These are phyloP conservation scores for Acanthosoma haemorrhoidale DNA, from an alignment of 2,888 invertebrate genomes.

Conservation along the genomic window DNA sequence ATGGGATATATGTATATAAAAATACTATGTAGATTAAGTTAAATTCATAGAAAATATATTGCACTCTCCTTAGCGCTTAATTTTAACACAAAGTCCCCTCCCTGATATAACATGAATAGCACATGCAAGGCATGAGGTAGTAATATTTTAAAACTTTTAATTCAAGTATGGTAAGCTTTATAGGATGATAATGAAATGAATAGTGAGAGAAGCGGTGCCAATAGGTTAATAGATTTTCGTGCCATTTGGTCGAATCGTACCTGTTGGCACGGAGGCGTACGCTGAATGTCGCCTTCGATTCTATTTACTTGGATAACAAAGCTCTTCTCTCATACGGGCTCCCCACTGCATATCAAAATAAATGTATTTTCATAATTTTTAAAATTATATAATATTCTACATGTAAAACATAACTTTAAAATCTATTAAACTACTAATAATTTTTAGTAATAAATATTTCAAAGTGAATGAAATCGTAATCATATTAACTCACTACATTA, in stretches of 20 bases:
- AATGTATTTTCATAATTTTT: constrained; percentile 28
- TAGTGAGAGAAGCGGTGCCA: constrained; percentile 28
- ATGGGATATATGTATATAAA: background rate
- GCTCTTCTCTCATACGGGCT: constrained; percentile 47
- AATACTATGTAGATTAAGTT: background rate
- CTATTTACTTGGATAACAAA: constrained; percentile 48
- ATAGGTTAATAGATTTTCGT: constrained; percentile 26
- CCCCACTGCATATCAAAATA: constrained; percentile 39
- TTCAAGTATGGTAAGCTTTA: constrained; percentile 11
- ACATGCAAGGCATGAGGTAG: background rate
- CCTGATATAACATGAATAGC: background rate
- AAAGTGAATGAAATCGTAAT: background rate
- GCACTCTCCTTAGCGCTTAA: background rate
- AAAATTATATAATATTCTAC: background rate
- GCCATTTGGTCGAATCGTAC: constrained; percentile 40
- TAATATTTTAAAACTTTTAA: constrained; percentile 3
- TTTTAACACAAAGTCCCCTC: background rate
- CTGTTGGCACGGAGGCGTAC: constrained; percentile 48
- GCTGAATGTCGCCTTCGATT: constrained; percentile 42
- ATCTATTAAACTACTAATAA: constrained; percentile 3
- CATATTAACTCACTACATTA: background rate
- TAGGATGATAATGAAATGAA: constrained; percentile 16
- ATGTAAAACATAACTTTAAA: constrained; percentile 3
- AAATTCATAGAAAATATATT: background rate
- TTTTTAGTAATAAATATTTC: background rate